These are phyloP conservation scores for Drosophila subquinaria DNA, from an alignment of 2,888 invertebrate species.

Conservation along the genomic window DNA sequence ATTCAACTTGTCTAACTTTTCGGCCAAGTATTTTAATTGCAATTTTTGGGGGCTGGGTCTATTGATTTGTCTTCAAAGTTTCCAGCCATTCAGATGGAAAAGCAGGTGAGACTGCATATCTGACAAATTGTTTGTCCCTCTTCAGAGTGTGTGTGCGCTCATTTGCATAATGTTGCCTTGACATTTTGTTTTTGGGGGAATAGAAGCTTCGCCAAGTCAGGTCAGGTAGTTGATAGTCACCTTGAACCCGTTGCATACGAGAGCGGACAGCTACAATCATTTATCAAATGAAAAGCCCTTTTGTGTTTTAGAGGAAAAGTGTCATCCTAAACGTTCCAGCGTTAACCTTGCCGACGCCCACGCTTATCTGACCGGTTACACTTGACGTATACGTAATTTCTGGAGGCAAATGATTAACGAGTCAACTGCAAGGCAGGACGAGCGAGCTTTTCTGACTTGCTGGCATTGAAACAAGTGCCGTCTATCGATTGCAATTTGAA, in stretches of 20 bases:
- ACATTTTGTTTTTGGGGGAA: slow-evolving; percentile 21
- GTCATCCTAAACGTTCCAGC: slow-evolving; percentile 27
- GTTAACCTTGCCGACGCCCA: slow-evolving; percentile 42
- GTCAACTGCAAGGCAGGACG: slow-evolving; percentile 32
- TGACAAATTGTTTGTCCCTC: slow-evolving; percentile 70
- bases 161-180: slow-evolving; percentile 71
- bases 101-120: slow-evolving; percentile 20
- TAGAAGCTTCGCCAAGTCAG: slow-evolving; percentile 40
- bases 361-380: slow-evolving; percentile 75
- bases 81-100: slow-evolving; percentile 17
- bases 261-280: slow-evolving; percentile 41
- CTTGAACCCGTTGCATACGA: slow-evolving; percentile 62
- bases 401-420: slow-evolving; percentile 70
- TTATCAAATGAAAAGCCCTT: slow-evolving; percentile 71
- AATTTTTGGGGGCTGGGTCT: slow-evolving; percentile 28
- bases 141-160: slow-evolving; percentile 24
- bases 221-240: slow-evolving; percentile 58
- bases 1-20: slow-evolving; percentile 25
- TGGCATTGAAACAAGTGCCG: slow-evolving; percentile 15
- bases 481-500: neutral
- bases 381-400: slow-evolving; percentile 79
- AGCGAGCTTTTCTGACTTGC: slow-evolving; percentile 4
- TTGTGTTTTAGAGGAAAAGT: slow-evolving; percentile 35
- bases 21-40: slow-evolving; percentile 69
- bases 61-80: slow-evolving; percentile 69